Evolutionary conservation across 92 coral and sea anemone species (phyloP), one percentile per base, ranked within the genome.

Genomic region (Pocillopora meandrina): DNA sequence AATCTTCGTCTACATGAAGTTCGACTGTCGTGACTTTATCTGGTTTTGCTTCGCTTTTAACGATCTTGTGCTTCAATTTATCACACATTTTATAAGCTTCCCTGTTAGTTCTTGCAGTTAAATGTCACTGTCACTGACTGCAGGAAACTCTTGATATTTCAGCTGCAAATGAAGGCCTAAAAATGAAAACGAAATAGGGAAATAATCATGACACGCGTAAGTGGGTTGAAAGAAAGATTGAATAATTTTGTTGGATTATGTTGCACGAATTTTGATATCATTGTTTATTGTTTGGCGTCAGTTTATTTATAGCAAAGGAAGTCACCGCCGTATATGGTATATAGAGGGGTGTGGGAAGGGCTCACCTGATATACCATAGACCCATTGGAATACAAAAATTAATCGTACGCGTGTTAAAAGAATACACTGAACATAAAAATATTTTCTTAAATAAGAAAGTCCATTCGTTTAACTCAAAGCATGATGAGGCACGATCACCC

Each of bases 31-130:
- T 55, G n/a, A 18, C 72, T 9, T 83, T 63, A 13, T 61, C 72
- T 55, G 72, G 65, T 55, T 49, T 83, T 47, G 62, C 86, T 63
- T 62, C 78, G 14, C 16, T 42, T 49, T 19, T 74, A 58, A 63
- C 75, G 64, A 62, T 12, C 65, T 81, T 73, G 72, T 74, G 18
- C 86, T 74, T 83, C 1, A 82, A 42, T 71, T 82, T 80, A 42
- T 12, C 35, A 23, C 49, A 47, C 56, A 33, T 65, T 49, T 47
- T 80, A 9, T 12, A 36, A 34, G 23, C 49, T 80, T 16, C 10
- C 21, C 49, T 7, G 17, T 2, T 35, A 16, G 55, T 65, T 75
- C 31, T 9, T 59, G 21, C 2, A 76, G 56, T 76, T 60, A 26
- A 7, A 15, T 60, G 31, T 20, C 26, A 35, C 67, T 58, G 75